Evolutionary conservation across 2,113 vertebrate genomes (phyloP).

Genomic region (Chroicocephalus ridibundus): DNA sequence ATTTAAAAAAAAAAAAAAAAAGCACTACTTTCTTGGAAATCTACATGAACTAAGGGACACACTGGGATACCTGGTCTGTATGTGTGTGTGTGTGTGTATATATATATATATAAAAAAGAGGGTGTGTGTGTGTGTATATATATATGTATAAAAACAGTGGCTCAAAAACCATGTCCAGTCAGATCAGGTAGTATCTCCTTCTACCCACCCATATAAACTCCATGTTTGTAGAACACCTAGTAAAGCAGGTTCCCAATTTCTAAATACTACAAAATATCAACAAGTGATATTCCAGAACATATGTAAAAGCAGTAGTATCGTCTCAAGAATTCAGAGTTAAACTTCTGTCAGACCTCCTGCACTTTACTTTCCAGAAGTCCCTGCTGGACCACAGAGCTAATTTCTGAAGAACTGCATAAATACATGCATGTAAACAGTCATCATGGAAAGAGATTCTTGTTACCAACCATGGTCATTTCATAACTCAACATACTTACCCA

Average conservation of each 20-base stretch:
- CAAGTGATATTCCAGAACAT: not conserved
- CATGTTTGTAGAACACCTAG: not conserved
- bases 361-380: not conserved
- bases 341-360: not conserved
- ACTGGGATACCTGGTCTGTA: not conserved
- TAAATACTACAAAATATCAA: not conserved
- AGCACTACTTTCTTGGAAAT: not conserved
- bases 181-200: not conserved
- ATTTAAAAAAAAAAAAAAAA: not conserved
- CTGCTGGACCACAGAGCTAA: not conserved
- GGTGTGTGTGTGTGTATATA: not conserved
- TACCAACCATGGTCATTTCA: not conserved
- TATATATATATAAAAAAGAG: not conserved
- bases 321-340: not conserved
- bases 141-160: too few species aligned
- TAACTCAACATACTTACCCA: not conserved
- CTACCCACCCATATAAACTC: not conserved
- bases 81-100: too few species aligned
- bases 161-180: not conserved
- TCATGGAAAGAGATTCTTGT: not conserved
- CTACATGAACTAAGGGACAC: not conserved
- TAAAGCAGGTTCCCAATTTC: not conserved
- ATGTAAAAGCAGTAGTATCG: not conserved
- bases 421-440: not conserved
- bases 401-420: not conserved